phyloP scores from a whole-genome alignment of 2,113 vertebrate genomes.

The Sisor rabdophorus region DNA sequence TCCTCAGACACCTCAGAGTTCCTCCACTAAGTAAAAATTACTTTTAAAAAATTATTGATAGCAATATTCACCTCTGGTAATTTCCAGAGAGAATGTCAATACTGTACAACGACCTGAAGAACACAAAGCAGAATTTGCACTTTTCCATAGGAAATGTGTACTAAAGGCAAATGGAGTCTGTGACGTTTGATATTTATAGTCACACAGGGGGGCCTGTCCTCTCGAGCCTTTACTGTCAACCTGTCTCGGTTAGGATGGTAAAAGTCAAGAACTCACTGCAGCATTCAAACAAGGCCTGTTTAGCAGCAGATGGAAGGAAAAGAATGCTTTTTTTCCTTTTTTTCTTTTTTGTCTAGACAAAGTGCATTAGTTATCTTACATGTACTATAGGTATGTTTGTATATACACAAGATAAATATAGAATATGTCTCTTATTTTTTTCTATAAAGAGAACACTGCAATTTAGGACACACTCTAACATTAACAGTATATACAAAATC shows the following conservation, averaged over 20 bases:
- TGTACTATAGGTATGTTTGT: slow-evolving; percentile 87
- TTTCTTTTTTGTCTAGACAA: slow-evolving; percentile 80
- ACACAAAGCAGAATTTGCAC: slow-evolving; percentile 75
- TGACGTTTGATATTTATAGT: slow-evolving; percentile 64
- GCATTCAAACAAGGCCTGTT: slow-evolving; percentile 95
- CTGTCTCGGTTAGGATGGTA: slow-evolving; percentile 81
- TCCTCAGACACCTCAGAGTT: slow-evolving; percentile 61
- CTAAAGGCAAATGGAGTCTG: slow-evolving; percentile 74
- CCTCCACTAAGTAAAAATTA: slow-evolving; percentile 64
- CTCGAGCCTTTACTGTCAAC: slow-evolving; percentile 71
- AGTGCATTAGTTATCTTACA: slow-evolving; percentile 97
- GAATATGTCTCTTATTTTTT: slow-evolving; percentile 64
- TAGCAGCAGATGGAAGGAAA: slow-evolving; percentile 99
- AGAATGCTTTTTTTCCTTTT: slow-evolving; percentile 67
- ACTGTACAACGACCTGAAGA: slow-evolving; percentile 80
- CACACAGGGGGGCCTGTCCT: slow-evolving; percentile 59
- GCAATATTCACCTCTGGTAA: slow-evolving; percentile 66
- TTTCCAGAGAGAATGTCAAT: slow-evolving; percentile 72
- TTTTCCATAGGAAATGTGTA: slow-evolving; percentile 83
- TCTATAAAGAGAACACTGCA: slow-evolving; percentile 69
- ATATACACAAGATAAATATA: slow-evolving; percentile 35
- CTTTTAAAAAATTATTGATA: slow-evolving; percentile 65
- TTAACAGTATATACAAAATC: slow-evolving; percentile 65
- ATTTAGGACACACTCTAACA: slow-evolving; percentile 60
- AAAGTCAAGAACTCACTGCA: slow-evolving; percentile 92